Conservation (phyloP, 2,888 invertebrate species). For the Epinotia brunnichana region DNA sequence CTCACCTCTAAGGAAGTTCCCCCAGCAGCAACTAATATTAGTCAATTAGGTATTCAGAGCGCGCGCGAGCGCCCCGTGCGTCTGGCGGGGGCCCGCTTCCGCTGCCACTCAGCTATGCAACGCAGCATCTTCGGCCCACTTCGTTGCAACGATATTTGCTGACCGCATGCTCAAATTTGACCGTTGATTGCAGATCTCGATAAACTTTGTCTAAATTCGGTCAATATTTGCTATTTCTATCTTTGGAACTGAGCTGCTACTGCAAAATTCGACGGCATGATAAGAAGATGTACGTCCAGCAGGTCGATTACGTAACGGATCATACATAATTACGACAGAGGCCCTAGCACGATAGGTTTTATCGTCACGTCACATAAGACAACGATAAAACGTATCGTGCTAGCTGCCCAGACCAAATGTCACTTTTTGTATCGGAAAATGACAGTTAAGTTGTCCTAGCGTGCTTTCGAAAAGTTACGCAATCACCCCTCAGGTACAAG, state of each 20-base stretch:
- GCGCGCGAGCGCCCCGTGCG: constrained; percentile 70
- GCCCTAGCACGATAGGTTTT: too few species aligned
- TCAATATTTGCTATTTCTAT: constrained; percentile 27
- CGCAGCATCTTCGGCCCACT: constrained; percentile 42
- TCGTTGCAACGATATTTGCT: constrained; percentile 44
- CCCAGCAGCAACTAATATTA: constrained; percentile 79
- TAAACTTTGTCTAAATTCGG: constrained; percentile 26
- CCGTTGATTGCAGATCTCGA: constrained; percentile 41
- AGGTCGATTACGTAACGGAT: neutral
- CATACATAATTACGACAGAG: too few species aligned
- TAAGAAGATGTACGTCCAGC: too few species aligned
- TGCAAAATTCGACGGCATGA: neutral
- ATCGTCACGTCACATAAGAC: too few species aligned
- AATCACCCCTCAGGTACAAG: too few species aligned
- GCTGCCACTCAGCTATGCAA: constrained; percentile 40
- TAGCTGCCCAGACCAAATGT: too few species aligned
- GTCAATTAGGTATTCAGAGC: constrained; percentile 82
- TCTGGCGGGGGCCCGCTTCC: constrained; percentile 54
- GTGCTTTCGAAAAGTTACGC: too few species aligned
- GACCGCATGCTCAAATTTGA: constrained; percentile 42
- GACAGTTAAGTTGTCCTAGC: too few species aligned
- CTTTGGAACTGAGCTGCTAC: constrained; percentile 5
- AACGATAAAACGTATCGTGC: too few species aligned
- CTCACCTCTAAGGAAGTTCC: constrained; percentile 79
- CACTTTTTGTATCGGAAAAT: neutral